phyloP scores from a whole-genome alignment of 2,888 invertebrate species.

The Drosophila kuntzei region DNA sequence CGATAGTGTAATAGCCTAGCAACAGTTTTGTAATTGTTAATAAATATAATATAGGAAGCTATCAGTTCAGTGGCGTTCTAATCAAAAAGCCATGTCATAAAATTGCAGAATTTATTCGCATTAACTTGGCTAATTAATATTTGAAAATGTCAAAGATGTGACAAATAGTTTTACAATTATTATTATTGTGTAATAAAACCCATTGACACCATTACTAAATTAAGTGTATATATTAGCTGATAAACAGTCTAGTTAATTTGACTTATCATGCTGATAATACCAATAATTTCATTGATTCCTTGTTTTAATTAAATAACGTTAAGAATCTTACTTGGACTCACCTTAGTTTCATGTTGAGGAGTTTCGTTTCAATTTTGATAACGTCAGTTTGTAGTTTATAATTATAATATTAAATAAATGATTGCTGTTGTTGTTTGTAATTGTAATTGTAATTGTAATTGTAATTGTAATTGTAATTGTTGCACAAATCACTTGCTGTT shows the following conservation, averaged over 20 bases:
- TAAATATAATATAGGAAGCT: constrained; percentile 2
- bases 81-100: constrained; percentile 22
- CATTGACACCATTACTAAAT: constrained; percentile 17
- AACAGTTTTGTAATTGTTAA: constrained; percentile 31
- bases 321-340: constrained; percentile 46
- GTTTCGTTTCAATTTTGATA: constrained; percentile 62
- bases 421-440: not conserved
- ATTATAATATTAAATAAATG: constrained; percentile 10
- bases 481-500: constrained; percentile 45
- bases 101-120: constrained; percentile 37
- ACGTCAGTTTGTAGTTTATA: constrained; percentile 22
- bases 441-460: constrained; percentile 10
- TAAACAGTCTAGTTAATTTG: constrained; percentile 22
- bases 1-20: constrained; percentile 35
- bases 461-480: constrained; percentile 1
- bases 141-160: constrained; percentile 1
- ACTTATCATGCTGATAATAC: constrained; percentile 58
- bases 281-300: not conserved
- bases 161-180: constrained; percentile 6
- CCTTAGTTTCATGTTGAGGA: constrained; percentile 81
- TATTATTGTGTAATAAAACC: constrained; percentile 12
- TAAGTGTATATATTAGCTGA: constrained; percentile 16
- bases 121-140: constrained; percentile 18
- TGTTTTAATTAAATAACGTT: constrained; percentile 10
- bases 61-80: constrained; percentile 5